Conservation (phyloP, 2,888 invertebrate species). For the Mesorhabditis belari region DNA sequence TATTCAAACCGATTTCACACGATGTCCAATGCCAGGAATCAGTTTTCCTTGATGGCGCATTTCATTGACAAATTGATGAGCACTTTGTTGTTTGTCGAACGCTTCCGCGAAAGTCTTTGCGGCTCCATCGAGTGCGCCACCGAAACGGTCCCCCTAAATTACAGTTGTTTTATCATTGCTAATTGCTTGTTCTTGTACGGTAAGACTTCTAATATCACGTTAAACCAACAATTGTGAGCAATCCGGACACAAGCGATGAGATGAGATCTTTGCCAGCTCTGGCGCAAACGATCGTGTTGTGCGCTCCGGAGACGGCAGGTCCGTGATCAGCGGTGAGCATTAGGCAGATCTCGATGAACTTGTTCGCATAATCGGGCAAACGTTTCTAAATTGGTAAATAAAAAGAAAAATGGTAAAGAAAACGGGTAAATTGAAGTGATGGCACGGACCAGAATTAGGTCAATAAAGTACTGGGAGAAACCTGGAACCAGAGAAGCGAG, state of each 20-base stretch:
- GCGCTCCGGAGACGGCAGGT: slow-evolving; percentile 83
- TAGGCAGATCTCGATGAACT: slow-evolving; percentile 96
- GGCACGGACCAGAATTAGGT: neutral
- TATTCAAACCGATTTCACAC: slow-evolving; percentile 64
- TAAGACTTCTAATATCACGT: neutral
- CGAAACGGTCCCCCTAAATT: slow-evolving; percentile 72
- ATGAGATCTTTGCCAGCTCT: slow-evolving; percentile 94
- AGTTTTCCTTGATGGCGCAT: slow-evolving; percentile 93
- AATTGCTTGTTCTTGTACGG: neutral
- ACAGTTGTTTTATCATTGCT: neutral
- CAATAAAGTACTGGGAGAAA: slow-evolving; percentile 55
- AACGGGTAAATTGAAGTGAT: neutral
- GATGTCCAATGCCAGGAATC: slow-evolving; percentile 98
- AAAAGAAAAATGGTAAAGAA: too few relatives aligned
- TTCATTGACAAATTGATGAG: slow-evolving; percentile 95
- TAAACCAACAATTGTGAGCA: slow-evolving; percentile 78
- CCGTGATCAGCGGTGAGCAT: slow-evolving; percentile 98
- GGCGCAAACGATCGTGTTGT: slow-evolving; percentile 73
- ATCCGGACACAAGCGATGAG: slow-evolving; percentile 86
- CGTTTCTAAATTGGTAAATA: slow-evolving; percentile 49
- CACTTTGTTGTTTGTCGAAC: slow-evolving; percentile 69
- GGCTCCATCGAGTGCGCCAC: slow-evolving; percentile 95
- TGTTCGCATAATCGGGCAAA: slow-evolving; percentile 83
- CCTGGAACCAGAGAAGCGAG: slow-evolving; percentile 94
- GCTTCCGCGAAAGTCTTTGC: slow-evolving; percentile 94